Evolutionary conservation across 2,113 vertebrate species (phyloP).

Genomic region (Paralichthys olivaceus): DNA sequence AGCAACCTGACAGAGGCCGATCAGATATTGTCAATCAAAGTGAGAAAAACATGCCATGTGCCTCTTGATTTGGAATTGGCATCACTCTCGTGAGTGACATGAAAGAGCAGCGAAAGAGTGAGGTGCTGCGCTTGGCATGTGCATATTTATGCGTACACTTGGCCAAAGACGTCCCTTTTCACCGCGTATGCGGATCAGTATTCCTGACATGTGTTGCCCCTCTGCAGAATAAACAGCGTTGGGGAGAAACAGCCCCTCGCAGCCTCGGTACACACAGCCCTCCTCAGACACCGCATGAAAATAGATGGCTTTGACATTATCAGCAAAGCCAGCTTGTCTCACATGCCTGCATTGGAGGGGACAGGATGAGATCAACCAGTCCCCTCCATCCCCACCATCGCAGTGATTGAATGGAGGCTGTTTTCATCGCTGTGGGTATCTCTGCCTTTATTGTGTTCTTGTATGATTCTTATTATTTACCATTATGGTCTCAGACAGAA

Average conservation of each 20-base stretch:
- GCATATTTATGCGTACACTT: conserved; percentile 67
- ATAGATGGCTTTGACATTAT: conserved; percentile 83
- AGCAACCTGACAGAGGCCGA: conserved; percentile 55
- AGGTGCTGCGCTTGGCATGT: conserved; percentile 20
- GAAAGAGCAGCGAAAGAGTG: conserved; percentile 44
- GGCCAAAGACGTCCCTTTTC: conserved; percentile 44
- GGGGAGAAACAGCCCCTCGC: conserved; percentile 69
- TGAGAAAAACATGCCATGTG: conserved; percentile 34
- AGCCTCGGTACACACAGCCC: conserved; percentile 71
- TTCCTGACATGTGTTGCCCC: conserved; percentile 76
- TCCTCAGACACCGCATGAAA: conserved; percentile 72
- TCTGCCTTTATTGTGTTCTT: conserved; percentile 31
- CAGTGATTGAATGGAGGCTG: conserved; percentile 47
- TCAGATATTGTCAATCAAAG: conserved; percentile 74
- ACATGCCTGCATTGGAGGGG: conserved; percentile 70
- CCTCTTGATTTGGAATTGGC: conserved; percentile 53
- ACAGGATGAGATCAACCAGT: conserved; percentile 68
- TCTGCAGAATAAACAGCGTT: conserved; percentile 78
- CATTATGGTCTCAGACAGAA: not conserved
- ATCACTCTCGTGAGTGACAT: conserved; percentile 59
- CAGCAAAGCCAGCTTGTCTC: conserved; percentile 79
- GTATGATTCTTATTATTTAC: conserved; percentile 33
- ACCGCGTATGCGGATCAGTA: conserved; percentile 71
- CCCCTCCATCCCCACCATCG: conserved; percentile 31
- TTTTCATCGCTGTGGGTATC: conserved; percentile 43